phyloP scores from a whole-genome alignment of 2,113 vertebrate species.

The Columba livia region DNA sequence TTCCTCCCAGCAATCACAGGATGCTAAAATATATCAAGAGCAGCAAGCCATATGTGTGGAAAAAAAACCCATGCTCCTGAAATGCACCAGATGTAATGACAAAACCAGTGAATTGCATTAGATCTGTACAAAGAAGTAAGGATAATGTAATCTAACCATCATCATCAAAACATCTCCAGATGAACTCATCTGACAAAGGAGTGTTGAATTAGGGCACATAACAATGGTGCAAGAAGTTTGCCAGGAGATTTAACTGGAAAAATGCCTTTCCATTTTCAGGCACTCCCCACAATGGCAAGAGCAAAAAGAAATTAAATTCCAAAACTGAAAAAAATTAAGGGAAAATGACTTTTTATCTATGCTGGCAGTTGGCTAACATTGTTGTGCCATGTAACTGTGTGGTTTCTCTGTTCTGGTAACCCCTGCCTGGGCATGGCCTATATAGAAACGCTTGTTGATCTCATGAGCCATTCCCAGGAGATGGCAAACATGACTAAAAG shows the following conservation, averaged over 20 bases:
- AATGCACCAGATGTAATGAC: not conserved
- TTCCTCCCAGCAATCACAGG: not conserved
- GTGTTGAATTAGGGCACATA: conserved; percentile 38
- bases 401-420: conserved; percentile 63
- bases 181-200: conserved; percentile 22
- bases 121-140: not conserved
- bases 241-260: conserved; percentile 47
- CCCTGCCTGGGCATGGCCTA: conserved; percentile 32
- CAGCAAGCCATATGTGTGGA: not conserved
- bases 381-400: conserved; percentile 19
- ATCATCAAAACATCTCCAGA: not conserved
- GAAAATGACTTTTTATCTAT: conserved; percentile 9
- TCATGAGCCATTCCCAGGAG: conserved; percentile 44
- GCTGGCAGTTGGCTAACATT: conserved; percentile 12
- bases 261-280: conserved; percentile 46
- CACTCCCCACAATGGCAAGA: conserved; percentile 28
- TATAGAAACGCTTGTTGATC: conserved; percentile 1
- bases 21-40: not conserved
- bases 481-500: conserved; percentile 23
- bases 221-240: conserved; percentile 48
- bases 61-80: not conserved
- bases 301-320: conserved; percentile 46
- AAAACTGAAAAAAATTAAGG: conserved; percentile 6
- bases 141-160: not conserved
- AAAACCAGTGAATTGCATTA: not conserved